Percentiles rank a stretch among this genome's conserved stretches.
These are phyloP conservation scores for Camponotus pennsylvanicus DNA, from an alignment of 1,140 invertebrate genomes.

Conservation along the genomic window DNA sequence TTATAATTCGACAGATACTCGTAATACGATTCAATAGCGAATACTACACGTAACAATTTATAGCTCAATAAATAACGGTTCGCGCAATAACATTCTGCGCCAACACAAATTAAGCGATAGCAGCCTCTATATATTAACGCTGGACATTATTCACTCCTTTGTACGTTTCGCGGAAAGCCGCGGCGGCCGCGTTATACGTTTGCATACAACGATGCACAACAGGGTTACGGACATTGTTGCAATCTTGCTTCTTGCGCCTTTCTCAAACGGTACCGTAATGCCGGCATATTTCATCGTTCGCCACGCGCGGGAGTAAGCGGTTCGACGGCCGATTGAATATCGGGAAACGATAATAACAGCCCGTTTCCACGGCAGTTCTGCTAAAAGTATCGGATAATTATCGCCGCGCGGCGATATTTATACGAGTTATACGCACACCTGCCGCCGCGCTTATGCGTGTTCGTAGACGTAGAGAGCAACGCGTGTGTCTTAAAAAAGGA, in stretches of 20 bases:
- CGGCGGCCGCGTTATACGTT: constrained; percentile 1
- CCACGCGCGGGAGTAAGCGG: constrained; percentile 42
- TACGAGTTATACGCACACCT: constrained; percentile 75
- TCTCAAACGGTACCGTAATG: constrained; percentile 25
- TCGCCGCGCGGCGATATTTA: constrained; percentile 46
- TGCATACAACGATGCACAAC: constrained; percentile 47
- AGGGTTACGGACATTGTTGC: constrained; percentile 43
- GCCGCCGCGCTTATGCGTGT: constrained; percentile 47
- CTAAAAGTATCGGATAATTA: constrained; percentile 72
- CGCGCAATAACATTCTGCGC: constrained; percentile 25
- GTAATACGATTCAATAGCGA: constrained; percentile 5
- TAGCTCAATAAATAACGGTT: constrained; percentile 18
- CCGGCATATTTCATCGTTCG: constrained; percentile 49
- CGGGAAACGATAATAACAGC: constrained; percentile 67
- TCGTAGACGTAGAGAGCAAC: constrained; percentile 59
- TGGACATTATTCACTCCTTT: constrained; percentile 50
- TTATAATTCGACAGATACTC: constrained; percentile 20
- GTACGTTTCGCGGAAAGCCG: constrained; percentile 54
- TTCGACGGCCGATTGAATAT: constrained; percentile 48
- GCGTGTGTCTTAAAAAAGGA: constrained; percentile 36
- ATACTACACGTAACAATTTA: constrained; percentile 18
- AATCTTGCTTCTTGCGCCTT: constrained; percentile 29
- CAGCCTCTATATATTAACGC: not conserved
- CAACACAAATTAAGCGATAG: constrained; percentile 41
- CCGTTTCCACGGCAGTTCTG: constrained; percentile 56